Base-by-base conservation (phyloP, 2,888 invertebrate genomes). In the Ornithoptera alexandrae region DNA sequence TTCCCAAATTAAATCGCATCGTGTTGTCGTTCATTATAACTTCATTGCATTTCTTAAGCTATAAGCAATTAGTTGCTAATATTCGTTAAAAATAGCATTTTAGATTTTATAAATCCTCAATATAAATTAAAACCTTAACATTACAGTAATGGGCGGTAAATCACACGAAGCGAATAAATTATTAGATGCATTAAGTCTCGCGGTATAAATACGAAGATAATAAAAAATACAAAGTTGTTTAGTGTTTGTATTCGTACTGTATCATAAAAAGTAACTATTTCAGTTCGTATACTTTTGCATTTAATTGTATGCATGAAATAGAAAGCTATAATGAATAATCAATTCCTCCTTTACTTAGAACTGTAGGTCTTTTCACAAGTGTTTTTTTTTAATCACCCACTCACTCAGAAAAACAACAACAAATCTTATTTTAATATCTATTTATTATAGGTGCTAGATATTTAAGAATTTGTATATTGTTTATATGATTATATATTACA, bases 111-210 rank as follows among this genome's bases (percentile, higher is more conserved):
- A 82, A 78, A 84, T 78, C 78, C 74, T 79, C 79, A 80, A 80
- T 82, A 84, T 84, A 85, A 82, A 82, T 84, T 81, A 80, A 82
- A 84, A 83, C 80, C 80, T 85, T 83, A 81, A 84, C 81, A 81
- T 81, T 82, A 70, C 82, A 78, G 79, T 85, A 86, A 88, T 86
- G 80, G 84, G 76, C 82, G 77, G 81, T 89, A 88, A 88, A 88
- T 90, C 88, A 87, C 83, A 78, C 73, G 81, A 84, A 84, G 85
- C 82, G 79, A 85, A 87, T 88, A 89, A 87, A 87, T 85, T 87
- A 87, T 85, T 83, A 80, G 81, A 82, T 79, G 76, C 84, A 84
- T 88, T 85, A 86, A 86, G 76, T 79, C 75, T 73, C 78, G 75
- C 69, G 75, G 76, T 82, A 81, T 85, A 85, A 84, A 84, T 85